Evolutionary conservation across 2,113 vertebrate genomes (phyloP).

Genomic region (Mesocricetus auratus): DNA sequence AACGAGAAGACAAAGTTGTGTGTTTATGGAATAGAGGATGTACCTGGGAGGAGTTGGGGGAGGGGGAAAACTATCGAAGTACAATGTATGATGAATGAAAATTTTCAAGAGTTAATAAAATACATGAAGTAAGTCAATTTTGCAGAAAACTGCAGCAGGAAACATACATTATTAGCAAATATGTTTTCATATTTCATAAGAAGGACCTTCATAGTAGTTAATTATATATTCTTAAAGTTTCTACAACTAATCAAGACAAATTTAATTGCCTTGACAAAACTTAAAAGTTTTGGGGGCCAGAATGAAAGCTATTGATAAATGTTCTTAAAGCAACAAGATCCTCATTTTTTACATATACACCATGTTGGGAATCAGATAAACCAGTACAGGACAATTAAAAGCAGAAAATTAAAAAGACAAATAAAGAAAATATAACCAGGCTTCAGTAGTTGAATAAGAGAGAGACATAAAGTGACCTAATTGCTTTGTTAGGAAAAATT

Average conservation of each 20-base stretch:
- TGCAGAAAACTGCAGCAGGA: not conserved
- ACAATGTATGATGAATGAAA: not conserved
- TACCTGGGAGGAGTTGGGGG: not conserved
- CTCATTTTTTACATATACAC: not conserved
- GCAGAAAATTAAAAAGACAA: slow-evolving; percentile 2
- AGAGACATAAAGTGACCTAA: not conserved
- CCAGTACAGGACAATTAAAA: not conserved
- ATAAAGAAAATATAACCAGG: slow-evolving; percentile 24
- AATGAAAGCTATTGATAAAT: not conserved
- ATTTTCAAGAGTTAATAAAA: not conserved
- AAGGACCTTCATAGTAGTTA: not conserved
- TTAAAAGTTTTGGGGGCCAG: not conserved
- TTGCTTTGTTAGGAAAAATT: slow-evolving; percentile 35
- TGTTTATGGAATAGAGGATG: not conserved
- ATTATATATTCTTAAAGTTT: slow-evolving; percentile 12
- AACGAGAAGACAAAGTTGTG: not conserved
- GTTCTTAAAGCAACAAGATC: not conserved
- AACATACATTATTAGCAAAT: not conserved
- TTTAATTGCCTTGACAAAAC: slow-evolving; percentile 1
- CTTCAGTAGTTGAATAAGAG: slow-evolving; percentile 26
- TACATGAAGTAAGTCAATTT: not conserved
- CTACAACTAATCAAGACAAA: slow-evolving; percentile 18
- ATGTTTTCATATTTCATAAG: slow-evolving; percentile 32
- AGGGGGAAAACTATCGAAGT: not conserved
- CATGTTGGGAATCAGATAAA: not conserved